phyloP scores from a whole-genome alignment of 2,797 vertebrate genomes.

The Urocyon cinereoargenteus region DNA sequence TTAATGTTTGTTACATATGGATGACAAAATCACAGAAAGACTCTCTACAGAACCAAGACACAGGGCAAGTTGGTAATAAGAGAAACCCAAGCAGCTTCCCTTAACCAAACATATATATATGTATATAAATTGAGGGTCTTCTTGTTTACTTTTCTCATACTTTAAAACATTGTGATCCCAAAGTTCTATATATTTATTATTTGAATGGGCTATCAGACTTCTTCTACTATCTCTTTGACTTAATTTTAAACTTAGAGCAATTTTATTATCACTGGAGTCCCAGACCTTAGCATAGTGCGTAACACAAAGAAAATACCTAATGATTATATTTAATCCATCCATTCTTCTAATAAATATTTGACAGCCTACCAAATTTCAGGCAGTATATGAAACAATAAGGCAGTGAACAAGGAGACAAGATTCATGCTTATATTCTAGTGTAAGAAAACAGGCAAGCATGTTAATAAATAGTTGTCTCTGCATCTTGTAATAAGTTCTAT shows the following conservation, averaged over 20 bases:
- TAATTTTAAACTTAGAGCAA: not conserved
- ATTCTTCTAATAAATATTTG: not conserved
- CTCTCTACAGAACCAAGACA: not conserved
- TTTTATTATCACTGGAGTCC: not conserved
- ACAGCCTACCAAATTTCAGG: not conserved
- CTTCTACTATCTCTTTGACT: not conserved
- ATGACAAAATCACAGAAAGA: not conserved
- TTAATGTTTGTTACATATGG: not conserved
- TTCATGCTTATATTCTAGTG: not conserved
- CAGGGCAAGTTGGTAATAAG: not conserved
- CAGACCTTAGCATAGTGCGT: not conserved
- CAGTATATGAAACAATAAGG: not conserved
- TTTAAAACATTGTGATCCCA: not conserved
- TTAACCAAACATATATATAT: not conserved
- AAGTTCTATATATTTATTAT: not conserved
- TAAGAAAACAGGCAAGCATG: not conserved
- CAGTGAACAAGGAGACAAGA: not conserved
- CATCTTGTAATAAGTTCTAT: not conserved
- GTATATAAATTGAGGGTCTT: not conserved
- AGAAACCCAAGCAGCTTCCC: not conserved
- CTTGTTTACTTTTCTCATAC: not conserved
- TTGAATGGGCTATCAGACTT: not conserved
- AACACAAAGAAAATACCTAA: not conserved
- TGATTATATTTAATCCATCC: not conserved
- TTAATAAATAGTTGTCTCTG: not conserved